Conservation (phyloP, 2,888 invertebrate species). For the Salpingus planirostris region DNA sequence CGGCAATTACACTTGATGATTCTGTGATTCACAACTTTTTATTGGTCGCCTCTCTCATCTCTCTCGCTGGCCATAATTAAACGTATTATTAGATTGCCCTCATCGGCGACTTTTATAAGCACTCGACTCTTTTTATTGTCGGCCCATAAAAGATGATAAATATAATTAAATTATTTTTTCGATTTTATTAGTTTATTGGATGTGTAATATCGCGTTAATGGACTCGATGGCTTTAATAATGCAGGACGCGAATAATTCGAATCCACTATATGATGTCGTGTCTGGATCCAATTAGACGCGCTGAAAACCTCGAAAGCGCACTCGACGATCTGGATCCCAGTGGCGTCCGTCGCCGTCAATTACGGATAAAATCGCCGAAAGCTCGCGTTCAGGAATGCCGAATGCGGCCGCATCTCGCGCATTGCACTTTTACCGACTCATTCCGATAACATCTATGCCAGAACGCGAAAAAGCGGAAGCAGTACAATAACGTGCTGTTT, state of each 20-base stretch:
- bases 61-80: too few species aligned
- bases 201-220: slow-evolving; percentile 22
- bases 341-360: too few species aligned
- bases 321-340: too few species aligned
- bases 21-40: slow-evolving; percentile 38
- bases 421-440: slow-evolving; percentile 22
- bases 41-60: slow-evolving; percentile 22
- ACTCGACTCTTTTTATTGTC: slow-evolving; percentile 26
- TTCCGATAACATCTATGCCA: slow-evolving; percentile 21
- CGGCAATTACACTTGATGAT: slow-evolving; percentile 40
- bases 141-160: slow-evolving; percentile 34
- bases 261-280: too few species aligned
- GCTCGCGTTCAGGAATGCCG: too few species aligned
- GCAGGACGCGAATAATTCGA: too few species aligned
- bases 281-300: too few species aligned
- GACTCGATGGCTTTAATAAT: too few species aligned
- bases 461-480: too few species aligned
- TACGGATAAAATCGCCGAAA: too few species aligned
- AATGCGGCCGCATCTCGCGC: too few species aligned
- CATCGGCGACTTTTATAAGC: slow-evolving; percentile 20
- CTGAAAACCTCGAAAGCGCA: too few species aligned
- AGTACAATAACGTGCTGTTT: slow-evolving; percentile 23
- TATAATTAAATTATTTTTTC: slow-evolving; percentile 37
- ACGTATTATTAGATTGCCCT: slow-evolving; percentile 24
- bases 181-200: slow-evolving; percentile 35